These are phyloP conservation scores for Periparus ater DNA, from an alignment of 2,797 vertebrate species.

Conservation along the genomic window DNA sequence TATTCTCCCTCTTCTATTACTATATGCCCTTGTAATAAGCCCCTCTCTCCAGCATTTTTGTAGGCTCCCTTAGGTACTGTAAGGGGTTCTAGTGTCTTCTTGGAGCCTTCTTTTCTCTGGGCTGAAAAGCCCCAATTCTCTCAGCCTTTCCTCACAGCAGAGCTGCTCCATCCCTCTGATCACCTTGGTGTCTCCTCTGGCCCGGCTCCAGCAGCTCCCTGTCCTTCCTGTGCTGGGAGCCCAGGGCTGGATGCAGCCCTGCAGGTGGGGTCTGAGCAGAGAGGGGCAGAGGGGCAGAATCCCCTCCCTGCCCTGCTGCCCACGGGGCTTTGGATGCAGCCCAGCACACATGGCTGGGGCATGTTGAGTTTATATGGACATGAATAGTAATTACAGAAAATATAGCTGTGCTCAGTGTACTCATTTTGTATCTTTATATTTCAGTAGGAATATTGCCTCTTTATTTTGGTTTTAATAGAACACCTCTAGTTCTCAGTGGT, in stretches of 20 bases:
- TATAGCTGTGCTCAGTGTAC: background rate
- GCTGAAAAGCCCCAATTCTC: rapidly evolving
- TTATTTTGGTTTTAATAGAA: background rate
- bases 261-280: background rate
- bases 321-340: background rate
- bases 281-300: background rate
- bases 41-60: background rate
- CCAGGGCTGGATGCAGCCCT: background rate
- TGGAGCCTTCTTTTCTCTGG: background rate
- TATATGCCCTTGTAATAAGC: background rate
- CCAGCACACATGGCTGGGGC: rapidly evolving
- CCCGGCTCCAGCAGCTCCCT: background rate
- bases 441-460: background rate
- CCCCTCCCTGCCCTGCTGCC: background rate
- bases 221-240: background rate
- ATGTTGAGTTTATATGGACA: background rate
- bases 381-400: background rate
- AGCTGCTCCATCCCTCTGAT: background rate
- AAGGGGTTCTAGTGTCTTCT: background rate
- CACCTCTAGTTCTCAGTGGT: background rate
- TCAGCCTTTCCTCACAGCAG: background rate
- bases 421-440: background rate
- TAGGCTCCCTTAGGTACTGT: background rate
- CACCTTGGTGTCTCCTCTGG: background rate
- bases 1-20: background rate